These are phyloP conservation scores for Orussus abietinus DNA, from an alignment of 1,140 invertebrate species.

Conservation along the genomic window DNA sequence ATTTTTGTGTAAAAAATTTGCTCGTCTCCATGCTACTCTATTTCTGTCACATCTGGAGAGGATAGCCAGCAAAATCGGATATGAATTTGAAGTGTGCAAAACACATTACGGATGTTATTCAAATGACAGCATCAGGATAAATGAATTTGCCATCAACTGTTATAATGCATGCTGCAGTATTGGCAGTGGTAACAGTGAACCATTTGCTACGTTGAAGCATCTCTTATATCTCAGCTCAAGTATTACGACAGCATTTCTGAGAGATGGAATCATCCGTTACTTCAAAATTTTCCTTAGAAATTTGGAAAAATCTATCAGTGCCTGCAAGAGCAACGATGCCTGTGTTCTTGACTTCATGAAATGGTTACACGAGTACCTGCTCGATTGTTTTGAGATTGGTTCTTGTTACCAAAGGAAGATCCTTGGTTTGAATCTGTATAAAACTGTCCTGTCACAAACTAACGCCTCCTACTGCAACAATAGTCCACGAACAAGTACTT, in stretches of 20 bases:
- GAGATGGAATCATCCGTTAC: constrained; percentile 33
- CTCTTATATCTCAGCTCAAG: constrained; percentile 35
- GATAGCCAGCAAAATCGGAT: constrained; percentile 19
- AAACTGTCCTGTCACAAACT: constrained; percentile 36
- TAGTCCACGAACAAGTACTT: too few species aligned
- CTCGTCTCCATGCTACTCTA: too few species aligned
- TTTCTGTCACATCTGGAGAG: constrained; percentile 27
- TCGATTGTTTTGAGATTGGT: constrained; percentile 51
- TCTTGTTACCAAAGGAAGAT: constrained; percentile 58
- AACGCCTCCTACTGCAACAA: too few species aligned
- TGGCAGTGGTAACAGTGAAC: constrained; percentile 8
- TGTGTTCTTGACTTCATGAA: constrained; percentile 38
- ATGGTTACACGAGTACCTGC: constrained; percentile 51
- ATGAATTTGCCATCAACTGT: constrained; percentile 31
- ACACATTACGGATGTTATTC: constrained; percentile 12
- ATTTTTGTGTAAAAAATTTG: constrained; percentile 21
- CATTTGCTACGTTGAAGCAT: constrained; percentile 21
- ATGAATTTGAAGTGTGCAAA: constrained; percentile 1
- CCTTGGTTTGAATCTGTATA: constrained; percentile 47
- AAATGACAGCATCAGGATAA: constrained; percentile 32
- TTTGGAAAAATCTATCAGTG: constrained; percentile 21
- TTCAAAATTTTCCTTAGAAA: constrained; percentile 31
- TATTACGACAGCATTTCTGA: constrained; percentile 24
- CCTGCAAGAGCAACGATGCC: neutral
- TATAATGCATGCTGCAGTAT: constrained; percentile 12